A percentile compares a stretch with the other conserved stretches of the same genome.
These are phyloP conservation scores for Venusia cambrica DNA, from an alignment of 2,888 invertebrate species.

Conservation along the genomic window DNA sequence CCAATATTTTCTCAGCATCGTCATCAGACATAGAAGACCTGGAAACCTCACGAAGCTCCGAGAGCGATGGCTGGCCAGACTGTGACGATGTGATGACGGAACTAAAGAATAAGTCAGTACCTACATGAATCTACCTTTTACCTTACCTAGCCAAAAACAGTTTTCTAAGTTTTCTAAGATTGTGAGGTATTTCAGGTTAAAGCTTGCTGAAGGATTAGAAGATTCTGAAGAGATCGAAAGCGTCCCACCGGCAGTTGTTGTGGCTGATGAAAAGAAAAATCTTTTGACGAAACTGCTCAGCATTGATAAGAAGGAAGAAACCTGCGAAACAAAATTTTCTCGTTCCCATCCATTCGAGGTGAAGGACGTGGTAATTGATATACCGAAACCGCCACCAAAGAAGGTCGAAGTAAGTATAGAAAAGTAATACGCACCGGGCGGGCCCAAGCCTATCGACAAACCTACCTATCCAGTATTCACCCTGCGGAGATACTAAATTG, in stretches of 20 bases:
- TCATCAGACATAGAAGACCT: constrained; percentile 66
- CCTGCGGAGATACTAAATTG: too few species aligned
- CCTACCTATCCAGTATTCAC: too few species aligned
- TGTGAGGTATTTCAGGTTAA: constrained; percentile 45
- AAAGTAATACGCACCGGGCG: too few species aligned
- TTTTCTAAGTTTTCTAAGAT: neutral
- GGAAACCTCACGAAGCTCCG: constrained; percentile 55
- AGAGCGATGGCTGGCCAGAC: constrained; percentile 62
- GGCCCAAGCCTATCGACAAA: too few species aligned
- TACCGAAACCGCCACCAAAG: constrained; percentile 46
- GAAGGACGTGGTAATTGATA: constrained; percentile 33
- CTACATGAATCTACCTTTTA: constrained; percentile 1
- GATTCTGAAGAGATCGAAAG: constrained; percentile 45
- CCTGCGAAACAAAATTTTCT: constrained; percentile 19
- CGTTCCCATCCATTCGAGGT: constrained; percentile 10
- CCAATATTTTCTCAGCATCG: constrained; percentile 83
- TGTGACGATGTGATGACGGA: constrained; percentile 83
- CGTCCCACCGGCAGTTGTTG: constrained; percentile 63
- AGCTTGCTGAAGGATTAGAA: constrained; percentile 53
- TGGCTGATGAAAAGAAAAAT: constrained; percentile 66
- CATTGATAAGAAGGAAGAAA: constrained; percentile 59
- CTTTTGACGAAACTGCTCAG: constrained; percentile 62
- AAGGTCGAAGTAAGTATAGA: constrained; percentile 61
- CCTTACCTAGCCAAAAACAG: too few species aligned
- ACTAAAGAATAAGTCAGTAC: constrained; percentile 71